Conservation (phyloP, 1,140 invertebrate species). For the Mylabris phalerata region DNA sequence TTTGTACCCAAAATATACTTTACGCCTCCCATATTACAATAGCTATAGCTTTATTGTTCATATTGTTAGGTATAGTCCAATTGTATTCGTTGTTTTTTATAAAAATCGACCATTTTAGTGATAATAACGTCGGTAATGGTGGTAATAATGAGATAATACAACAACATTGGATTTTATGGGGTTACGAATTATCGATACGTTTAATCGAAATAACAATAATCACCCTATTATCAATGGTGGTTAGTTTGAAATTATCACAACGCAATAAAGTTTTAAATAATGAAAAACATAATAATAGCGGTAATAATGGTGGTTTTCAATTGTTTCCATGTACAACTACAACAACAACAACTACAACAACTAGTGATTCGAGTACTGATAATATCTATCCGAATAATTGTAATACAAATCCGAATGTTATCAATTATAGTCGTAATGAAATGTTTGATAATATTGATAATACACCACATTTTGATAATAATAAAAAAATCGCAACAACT, state of each 20-base stretch:
- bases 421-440: constrained; percentile 68
- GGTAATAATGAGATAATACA: constrained; percentile 34
- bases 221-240: constrained; percentile 73
- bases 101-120: constrained; percentile 45
- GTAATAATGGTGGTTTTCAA: constrained; percentile 56
- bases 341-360: constrained; percentile 40
- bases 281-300: constrained; percentile 25
- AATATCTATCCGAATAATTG: constrained; percentile 78
- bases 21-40: constrained; percentile 81
- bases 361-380: constrained; percentile 70
- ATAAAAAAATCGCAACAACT: constrained; percentile 42
- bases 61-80: constrained; percentile 72
- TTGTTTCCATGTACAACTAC: constrained; percentile 65
- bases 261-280: constrained; percentile 41
- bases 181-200: constrained; percentile 76
- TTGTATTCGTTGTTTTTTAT: constrained; percentile 76
- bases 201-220: constrained; percentile 79
- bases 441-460: constrained; percentile 47
- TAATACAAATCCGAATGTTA: constrained; percentile 74
- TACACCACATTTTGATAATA: constrained; percentile 36
- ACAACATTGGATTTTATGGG: constrained; percentile 80
- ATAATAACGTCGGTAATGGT: constrained; percentile 35
- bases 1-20: constrained; percentile 60
- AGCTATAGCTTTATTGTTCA: constrained; percentile 72
- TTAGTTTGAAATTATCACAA: constrained; percentile 57